Conservation (phyloP, 2,113 vertebrate genomes). For the Cynocephalus volans region DNA sequence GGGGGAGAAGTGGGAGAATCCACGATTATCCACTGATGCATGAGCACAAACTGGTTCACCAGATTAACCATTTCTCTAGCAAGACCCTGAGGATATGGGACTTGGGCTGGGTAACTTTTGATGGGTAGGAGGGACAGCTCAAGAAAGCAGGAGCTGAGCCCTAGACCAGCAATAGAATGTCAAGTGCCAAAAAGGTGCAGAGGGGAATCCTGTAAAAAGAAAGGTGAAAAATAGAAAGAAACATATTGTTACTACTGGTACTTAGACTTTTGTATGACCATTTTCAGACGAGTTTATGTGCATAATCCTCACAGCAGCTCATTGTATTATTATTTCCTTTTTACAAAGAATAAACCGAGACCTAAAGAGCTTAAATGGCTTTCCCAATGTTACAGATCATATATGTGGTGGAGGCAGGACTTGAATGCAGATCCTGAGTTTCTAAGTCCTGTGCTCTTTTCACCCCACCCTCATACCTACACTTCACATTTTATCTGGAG, state of each 20-base stretch:
- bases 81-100: neutral
- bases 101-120: neutral
- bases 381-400: neutral
- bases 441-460: neutral
- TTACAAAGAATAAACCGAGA: neutral
- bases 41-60: neutral
- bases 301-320: neutral
- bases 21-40: neutral
- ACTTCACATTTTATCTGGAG: constrained; percentile 25
- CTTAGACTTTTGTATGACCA: neutral
- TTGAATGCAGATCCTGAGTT: neutral
- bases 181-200: neutral
- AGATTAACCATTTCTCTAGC: neutral
- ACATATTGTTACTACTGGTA: neutral
- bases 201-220: neutral
- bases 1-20: neutral
- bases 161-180: neutral
- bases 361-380: neutral
- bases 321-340: neutral
- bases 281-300: neutral
- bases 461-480: neutral
- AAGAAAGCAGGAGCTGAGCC: neutral
- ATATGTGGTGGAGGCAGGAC: neutral
- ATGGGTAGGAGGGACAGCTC: neutral
- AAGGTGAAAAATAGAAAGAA: neutral